Percentiles rank a stretch among this genome's conserved stretches.
Conservation (phyloP, 2,888 invertebrate genomes). For the Cactoblastis cactorum region DNA sequence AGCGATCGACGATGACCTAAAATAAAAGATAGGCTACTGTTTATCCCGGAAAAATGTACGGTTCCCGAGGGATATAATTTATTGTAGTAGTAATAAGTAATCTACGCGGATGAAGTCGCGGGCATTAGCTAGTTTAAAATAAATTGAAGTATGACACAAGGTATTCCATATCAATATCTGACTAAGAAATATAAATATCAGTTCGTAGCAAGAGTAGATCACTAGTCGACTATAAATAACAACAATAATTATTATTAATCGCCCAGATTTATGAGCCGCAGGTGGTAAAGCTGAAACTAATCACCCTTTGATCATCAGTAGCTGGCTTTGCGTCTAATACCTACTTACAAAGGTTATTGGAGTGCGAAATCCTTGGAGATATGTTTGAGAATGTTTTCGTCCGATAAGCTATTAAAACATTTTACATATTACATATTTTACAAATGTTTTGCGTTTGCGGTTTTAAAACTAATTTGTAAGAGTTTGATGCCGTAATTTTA, state of each 20-base stretch:
- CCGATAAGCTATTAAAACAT: no score
- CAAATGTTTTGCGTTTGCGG: no score
- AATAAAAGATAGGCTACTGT: no score
- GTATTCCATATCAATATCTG: not conserved
- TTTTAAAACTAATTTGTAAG: no score
- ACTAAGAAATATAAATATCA: not conserved
- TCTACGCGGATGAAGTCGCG: no score
- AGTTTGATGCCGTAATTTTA: no score
- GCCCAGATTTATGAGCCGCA: slow-evolving; percentile 11
- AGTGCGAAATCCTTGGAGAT: not conserved
- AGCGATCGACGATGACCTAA: no score
- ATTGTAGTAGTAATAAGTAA: no score
- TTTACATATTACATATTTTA: no score
- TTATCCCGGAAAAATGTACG: no score
- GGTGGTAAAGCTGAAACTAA: slow-evolving; percentile 13
- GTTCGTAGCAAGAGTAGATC: not conserved
- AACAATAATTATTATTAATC: slow-evolving; percentile 13
- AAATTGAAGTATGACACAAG: not conserved
- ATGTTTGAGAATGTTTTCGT: not conserved
- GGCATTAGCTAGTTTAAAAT: no score
- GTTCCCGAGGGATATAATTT: no score
- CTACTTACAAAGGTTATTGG: not conserved
- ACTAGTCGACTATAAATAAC: slow-evolving; percentile 7
- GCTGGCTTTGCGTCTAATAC: not conserved
- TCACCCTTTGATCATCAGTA: slow-evolving; percentile 8